Evolutionary conservation across 1,140 invertebrate species (phyloP).

Genomic region (Pachypsylla venusta): DNA sequence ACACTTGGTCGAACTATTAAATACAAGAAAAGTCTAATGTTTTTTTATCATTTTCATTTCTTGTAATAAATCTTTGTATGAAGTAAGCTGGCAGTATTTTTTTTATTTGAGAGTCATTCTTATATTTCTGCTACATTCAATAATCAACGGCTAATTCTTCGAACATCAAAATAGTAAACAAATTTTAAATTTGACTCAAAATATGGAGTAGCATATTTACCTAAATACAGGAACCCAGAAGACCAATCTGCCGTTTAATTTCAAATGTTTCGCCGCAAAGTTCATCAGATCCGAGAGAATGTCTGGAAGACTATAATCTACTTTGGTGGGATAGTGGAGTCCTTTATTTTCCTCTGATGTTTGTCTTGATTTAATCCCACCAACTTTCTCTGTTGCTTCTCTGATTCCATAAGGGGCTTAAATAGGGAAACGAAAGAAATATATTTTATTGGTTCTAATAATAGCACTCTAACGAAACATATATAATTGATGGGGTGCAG

Average conservation of each 20-base stretch:
- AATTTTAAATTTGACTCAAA: too few relatives aligned
- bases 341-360: slow-evolving; percentile 42
- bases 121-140: slow-evolving; percentile 10
- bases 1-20: too few relatives aligned
- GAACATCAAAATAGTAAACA: neutral
- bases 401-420: slow-evolving; percentile 89
- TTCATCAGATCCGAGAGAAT: slow-evolving; percentile 69
- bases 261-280: slow-evolving; percentile 64
- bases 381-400: slow-evolving; percentile 74
- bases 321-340: slow-evolving; percentile 69
- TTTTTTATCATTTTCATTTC: too few relatives aligned
- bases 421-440: slow-evolving; percentile 26
- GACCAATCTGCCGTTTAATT: slow-evolving; percentile 59
- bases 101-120: slow-evolving; percentile 17
- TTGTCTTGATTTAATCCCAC: slow-evolving; percentile 39
- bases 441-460: too few relatives aligned
- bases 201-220: slow-evolving; percentile 33
- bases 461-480: too few relatives aligned
- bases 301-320: slow-evolving; percentile 64
- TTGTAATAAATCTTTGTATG: too few relatives aligned
- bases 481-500: too few relatives aligned
- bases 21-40: too few relatives aligned
- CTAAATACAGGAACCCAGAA: slow-evolving; percentile 83
- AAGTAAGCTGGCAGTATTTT: slow-evolving; percentile 12
- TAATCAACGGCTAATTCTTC: neutral